Base-by-base conservation (phyloP, 2,888 invertebrate species). In the Drosophila flavopinicola region DNA sequence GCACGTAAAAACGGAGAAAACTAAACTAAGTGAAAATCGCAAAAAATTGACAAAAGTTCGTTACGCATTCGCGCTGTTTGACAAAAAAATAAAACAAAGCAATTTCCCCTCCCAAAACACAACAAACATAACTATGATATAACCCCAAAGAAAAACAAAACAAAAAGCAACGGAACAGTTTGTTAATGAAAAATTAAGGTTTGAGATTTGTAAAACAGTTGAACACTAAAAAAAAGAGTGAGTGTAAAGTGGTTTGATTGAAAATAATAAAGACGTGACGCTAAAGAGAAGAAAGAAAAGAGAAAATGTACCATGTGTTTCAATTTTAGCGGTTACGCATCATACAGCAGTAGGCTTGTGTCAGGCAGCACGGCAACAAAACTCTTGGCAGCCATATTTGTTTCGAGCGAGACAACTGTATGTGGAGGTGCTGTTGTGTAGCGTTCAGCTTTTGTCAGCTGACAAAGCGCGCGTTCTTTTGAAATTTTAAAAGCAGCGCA, bases 141-240 rank as follows among this genome's bases (percentile, higher is more conserved):
- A 60, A 48, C 32, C 48, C 32, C 27, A 35, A 32, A 32, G 25
- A 33, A 17, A 23, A 27, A 35, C 23, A 13, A 39, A 63, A 23
- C 15, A 45, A 54, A 25, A 58, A 20, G 65, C 44, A 41, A 42
- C 32, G 64, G 54, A 60, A 82, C 83, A 66, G 83, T 82, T 79
- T 85, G 83, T 82, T 82, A 72, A 64, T 63, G 39, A 58, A 82
- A 82, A 75, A 64, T 68, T 59, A 61, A 58, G 73, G 58, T 65
- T 77, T 63, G 66, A 69, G 52, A 61, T 39, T 49, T 79, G 73
- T 72, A 74, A 59, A 65, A 48, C 32, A 53, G 60, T 58, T 66
- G 27, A 57, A 25, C 27, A 35, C 48, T 13, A n/a, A 24, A 11
- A 38, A 38, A 39, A 32, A 33, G 35, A 32, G 61, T 66, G 4